Conservation (phyloP, 2,113 vertebrate genomes). For the Syngnathoides biaculeatus region DNA sequence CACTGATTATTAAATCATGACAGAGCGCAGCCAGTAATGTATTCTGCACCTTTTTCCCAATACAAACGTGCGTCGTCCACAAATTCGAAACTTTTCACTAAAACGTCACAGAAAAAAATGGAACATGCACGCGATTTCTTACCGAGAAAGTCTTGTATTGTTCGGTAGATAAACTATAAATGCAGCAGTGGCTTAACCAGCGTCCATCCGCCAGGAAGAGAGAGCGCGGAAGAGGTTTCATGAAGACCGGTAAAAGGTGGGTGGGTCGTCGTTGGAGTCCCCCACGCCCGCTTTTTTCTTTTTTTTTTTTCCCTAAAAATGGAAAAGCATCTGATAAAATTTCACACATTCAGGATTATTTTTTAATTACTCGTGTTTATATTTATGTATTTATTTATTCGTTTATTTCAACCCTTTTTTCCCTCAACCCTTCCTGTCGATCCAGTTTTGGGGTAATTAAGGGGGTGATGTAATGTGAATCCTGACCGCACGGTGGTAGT, state of each 20-base stretch:
- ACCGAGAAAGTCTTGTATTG: slow-evolving; percentile 62
- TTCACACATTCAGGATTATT: not conserved
- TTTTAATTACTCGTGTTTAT: not conserved
- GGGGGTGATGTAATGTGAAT: not conserved
- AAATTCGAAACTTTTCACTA: not conserved
- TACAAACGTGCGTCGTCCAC: not conserved
- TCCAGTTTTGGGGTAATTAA: not conserved
- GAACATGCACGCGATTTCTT: slow-evolving; percentile 13
- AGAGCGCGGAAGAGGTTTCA: slow-evolving; percentile 4
- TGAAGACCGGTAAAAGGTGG: not conserved
- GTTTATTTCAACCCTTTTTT: not conserved
- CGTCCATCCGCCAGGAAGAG: slow-evolving; percentile 14
- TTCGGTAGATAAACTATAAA: slow-evolving; percentile 35
- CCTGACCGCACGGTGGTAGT: slow-evolving; percentile 28
- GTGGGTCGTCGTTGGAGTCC: not conserved
- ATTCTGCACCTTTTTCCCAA: not conserved
- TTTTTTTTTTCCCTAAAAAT: not conserved
- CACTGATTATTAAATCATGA: slow-evolving; percentile 5
- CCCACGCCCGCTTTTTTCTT: not conserved
- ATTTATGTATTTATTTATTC: not conserved
- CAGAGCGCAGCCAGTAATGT: not conserved
- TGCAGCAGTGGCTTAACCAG: slow-evolving; percentile 22
- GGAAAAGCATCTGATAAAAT: not conserved
- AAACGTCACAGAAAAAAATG: slow-evolving; percentile 1
- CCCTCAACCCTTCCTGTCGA: not conserved